Percentiles rank a stretch among this genome's conserved stretches.
phyloP scores from a whole-genome alignment of 2,113 vertebrate species.

The Plestiodon gilberti region DNA sequence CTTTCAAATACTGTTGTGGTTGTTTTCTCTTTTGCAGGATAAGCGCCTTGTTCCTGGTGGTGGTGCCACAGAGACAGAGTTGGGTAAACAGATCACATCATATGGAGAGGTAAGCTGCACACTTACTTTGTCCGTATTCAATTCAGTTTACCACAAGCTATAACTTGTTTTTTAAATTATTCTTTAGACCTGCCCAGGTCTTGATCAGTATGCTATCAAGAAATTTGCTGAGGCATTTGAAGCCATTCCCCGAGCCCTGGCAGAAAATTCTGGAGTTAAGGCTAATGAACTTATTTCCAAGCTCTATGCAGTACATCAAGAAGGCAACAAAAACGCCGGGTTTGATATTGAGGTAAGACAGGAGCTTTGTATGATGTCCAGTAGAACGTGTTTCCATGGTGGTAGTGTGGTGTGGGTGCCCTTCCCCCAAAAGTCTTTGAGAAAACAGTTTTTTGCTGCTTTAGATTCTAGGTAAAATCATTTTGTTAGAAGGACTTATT shows the following conservation, averaged over 20 bases:
- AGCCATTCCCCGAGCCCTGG: slow-evolving; percentile 88
- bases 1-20: neutral
- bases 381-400: neutral
- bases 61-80: slow-evolving; percentile 95
- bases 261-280: slow-evolving; percentile 95
- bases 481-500: neutral
- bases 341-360: slow-evolving; percentile 93
- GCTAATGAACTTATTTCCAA: slow-evolving; percentile 96
- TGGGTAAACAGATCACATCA: slow-evolving; percentile 92
- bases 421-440: neutral
- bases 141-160: neutral
- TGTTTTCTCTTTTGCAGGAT: slow-evolving; percentile 77
- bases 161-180: neutral
- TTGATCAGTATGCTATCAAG: slow-evolving; percentile 97
- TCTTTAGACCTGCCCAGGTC: slow-evolving; percentile 90
- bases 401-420: neutral
- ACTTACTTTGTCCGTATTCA: neutral
- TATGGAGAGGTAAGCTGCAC: slow-evolving; percentile 89
- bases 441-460: neutral
- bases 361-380: neutral
- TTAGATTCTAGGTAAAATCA: neutral
- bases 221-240: slow-evolving; percentile 98
- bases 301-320: slow-evolving; percentile 92
- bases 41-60: slow-evolving; percentile 92
- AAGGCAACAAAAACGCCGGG: slow-evolving; percentile 93